Evolutionary conservation across 2,888 invertebrate species (phyloP), one percentile per base, ranked within the genome.

Genomic region (Anarsia innoxiella): DNA sequence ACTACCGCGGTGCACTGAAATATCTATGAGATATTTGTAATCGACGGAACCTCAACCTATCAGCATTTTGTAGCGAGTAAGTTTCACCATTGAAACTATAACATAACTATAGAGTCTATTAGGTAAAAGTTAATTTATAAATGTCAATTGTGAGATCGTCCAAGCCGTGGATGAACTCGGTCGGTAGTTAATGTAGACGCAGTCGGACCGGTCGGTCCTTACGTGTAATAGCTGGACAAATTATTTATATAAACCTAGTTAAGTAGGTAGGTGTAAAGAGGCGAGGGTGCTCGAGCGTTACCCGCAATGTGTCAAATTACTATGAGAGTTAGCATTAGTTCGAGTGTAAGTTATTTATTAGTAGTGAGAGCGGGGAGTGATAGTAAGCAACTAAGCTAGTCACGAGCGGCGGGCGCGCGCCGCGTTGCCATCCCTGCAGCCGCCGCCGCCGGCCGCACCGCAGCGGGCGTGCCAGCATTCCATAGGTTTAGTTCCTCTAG

Each of bases 381-480:
- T 72, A 59, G 66, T 76, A 72, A 74, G 78, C 76, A 78, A 80
- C 70, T 65, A 70, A 80, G 80, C 83, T 82, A 83, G 82, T 83
- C 82, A 82, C 63, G 52, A 53, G 79, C 66, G 79, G 56, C 56
- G 46, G 44, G 48, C 36, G 45, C 41, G 36, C 37, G 40, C 36
- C 40, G 29, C 69, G 74, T 70, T 72, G 79, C 77, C 79, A 77
- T 76, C 67, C 60, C 67, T 62, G 64, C 71, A 9, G 25, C 25
- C 25, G 5, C 19, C 3, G 19, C 19, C 19, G 19, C 19, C 19
- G 8, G 19, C 19, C 19, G 19, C 19, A 8, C 3, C 19, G 8
- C 19, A 19, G 11, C 11, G 3, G 27, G 2, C 27, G 27, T 10
- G 27, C 27, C 31, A 31, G 46, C 49, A 48, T 50, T 53, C 53